phyloP scores from a whole-genome alignment of 2,888 invertebrate genomes.

The Latheticus oryzae region DNA sequence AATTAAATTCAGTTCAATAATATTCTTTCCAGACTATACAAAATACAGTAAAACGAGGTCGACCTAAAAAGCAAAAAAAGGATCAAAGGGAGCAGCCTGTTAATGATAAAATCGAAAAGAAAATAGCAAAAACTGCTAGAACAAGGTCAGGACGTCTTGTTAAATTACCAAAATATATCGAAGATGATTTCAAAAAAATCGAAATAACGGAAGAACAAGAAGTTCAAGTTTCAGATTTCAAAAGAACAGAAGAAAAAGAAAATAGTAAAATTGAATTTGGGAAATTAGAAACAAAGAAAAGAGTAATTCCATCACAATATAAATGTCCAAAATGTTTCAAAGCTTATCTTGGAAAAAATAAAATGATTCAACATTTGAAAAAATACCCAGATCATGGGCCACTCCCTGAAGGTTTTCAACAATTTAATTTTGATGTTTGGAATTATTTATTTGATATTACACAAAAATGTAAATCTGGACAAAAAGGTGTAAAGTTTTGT shows the following conservation, averaged over 20 bases:
- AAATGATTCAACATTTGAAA: conserved; percentile 72
- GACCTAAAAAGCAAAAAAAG: conserved; percentile 56
- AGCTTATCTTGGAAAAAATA: conserved; percentile 72
- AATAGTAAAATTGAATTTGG: conserved; percentile 32
- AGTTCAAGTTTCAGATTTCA: conserved; percentile 55
- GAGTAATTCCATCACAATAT: conserved; percentile 68
- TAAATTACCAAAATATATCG: conserved; percentile 59
- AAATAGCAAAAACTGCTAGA: conserved; percentile 49
- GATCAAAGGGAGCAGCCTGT: conserved; percentile 38
- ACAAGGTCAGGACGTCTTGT: conserved; percentile 61
- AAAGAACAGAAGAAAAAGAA: conserved; percentile 51
- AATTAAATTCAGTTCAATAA: no score
- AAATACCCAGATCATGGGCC: conserved; percentile 73
- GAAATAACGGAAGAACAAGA: conserved; percentile 52
- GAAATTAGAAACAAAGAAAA: conserved; percentile 52
- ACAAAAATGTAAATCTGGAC: conserved; percentile 56
- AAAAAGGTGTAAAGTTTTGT: conserved; percentile 59
- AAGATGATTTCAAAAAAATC: conserved; percentile 59
- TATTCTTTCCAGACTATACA: no score
- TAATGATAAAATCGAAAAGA: not conserved
- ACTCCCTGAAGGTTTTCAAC: conserved; percentile 45
- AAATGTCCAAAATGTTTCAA: conserved; percentile 75
- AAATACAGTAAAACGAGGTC: conserved; percentile 46
- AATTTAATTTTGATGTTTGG: conserved; percentile 59
- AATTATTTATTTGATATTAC: conserved; percentile 60